Evolutionary conservation across 2,797 vertebrate genomes (phyloP), one percentile per base, ranked within the genome.

Genomic region (Alca torda): DNA sequence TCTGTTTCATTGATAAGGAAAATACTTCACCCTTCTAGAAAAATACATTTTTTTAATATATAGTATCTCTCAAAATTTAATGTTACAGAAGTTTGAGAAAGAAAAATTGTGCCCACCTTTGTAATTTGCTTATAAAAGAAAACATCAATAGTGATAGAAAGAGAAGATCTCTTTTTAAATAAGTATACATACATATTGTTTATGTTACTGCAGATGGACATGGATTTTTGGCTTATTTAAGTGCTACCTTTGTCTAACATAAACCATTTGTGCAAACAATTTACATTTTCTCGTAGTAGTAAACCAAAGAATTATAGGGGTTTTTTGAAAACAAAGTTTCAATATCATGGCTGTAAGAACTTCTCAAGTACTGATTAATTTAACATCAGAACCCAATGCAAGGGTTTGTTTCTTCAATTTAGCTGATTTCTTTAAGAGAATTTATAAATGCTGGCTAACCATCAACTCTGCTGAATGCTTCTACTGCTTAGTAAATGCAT

Each of bases 381-480:
- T 37, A 78, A 64, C 69, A 59, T 43, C 53, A 70, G 11, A 68
- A 33, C n/a, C 16, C 17, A 26, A 17, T 35, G 60, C 48, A 41
- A 70, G 5, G 2, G 10, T 23, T 43, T 64, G 9, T 87, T 89
- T 86, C 53, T 92, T 89, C 70, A 63, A 6, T 92, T 87, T 84
- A 69, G 56, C 54, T 78, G 18, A 46, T 89, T 89, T 46, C 46
- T 89, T 59, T 43, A 67, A 48, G 37, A 41, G 87, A 51, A 54
- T 63, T 95, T 93, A 64, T 69, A 67, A 95, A 74, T 65, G 35
- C 80, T 78, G 85, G 63, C 54, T 81, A 37, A 39, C 35, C 18
- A 51, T 76, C 82, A 90, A 39, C 89, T 89, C 26, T 86, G 43
- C 46, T 84, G 77, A 95, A 87, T 83, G 80, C 51, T 88, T 93